A percentile compares a stretch with the other conserved stretches of the same genome.
phyloP scores from a whole-genome alignment of 1,140 invertebrate species.

The Yoshiicerus persimilis region DNA sequence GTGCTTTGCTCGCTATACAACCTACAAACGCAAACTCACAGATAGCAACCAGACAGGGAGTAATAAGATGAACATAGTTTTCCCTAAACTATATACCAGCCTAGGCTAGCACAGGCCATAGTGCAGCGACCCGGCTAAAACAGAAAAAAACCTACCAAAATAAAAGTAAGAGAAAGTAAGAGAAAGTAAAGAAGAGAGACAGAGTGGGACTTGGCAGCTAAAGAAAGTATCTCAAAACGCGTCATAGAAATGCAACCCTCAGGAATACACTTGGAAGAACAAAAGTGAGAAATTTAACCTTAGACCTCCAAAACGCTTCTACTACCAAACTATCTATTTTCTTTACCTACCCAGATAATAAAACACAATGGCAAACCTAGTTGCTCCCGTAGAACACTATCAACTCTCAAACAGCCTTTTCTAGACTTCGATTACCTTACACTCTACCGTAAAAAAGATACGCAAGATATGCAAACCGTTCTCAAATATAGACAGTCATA shows the following conservation, averaged over 20 bases:
- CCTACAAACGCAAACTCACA: neutral
- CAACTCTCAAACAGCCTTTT: neutral
- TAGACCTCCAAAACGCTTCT: neutral
- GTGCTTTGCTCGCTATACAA: neutral
- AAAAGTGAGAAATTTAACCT: constrained; percentile 11
- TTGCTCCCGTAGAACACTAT: neutral
- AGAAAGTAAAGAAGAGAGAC: too few relatives aligned
- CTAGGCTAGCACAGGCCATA: neutral
- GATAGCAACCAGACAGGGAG: neutral
- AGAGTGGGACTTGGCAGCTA: neutral
- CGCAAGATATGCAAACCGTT: neutral
- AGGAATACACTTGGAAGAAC: neutral
- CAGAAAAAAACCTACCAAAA: neutral
- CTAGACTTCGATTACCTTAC: neutral
- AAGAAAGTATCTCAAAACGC: neutral
- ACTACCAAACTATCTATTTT: neutral
- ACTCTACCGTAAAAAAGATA: too few relatives aligned
- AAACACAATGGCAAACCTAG: neutral
- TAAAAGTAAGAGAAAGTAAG: neutral
- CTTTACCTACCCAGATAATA: neutral
- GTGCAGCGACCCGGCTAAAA: neutral
- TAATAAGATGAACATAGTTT: neutral
- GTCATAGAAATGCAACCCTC: neutral
- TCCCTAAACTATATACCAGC: neutral
- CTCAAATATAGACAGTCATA: too few relatives aligned